Conservation (phyloP, 2,888 invertebrate species). For the Hyposoter dolosus region DNA sequence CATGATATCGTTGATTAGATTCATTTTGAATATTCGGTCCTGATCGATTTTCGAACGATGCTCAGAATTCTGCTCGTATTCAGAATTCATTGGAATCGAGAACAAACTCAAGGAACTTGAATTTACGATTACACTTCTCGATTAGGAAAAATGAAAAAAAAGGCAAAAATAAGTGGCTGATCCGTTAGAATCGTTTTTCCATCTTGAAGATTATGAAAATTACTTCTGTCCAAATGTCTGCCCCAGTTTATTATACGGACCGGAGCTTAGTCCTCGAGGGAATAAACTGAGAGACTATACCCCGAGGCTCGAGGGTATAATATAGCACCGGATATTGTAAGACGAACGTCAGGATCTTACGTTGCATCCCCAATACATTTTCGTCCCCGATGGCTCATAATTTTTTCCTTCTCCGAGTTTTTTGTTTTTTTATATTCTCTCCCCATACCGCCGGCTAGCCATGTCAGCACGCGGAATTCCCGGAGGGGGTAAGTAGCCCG, state of each 20-base stretch:
- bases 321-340: conserved; percentile 55
- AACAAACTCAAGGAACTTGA: not conserved
- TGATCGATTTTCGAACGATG: not conserved
- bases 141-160: not conserved
- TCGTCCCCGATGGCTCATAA: conserved; percentile 56
- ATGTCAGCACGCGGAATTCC: conserved; percentile 45
- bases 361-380: conserved; percentile 35
- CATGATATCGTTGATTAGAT: too few species aligned
- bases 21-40: not conserved
- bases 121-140: conserved; percentile 4
- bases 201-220: conserved; percentile 49
- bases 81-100: not conserved
- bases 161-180: not conserved
- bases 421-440: conserved; percentile 35
- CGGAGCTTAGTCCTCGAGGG: conserved; percentile 20
- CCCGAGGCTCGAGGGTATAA: conserved; percentile 34
- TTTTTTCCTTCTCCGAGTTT: conserved; percentile 19
- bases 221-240: conserved; percentile 29
- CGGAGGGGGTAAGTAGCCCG: conserved; percentile 31
- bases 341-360: conserved; percentile 45
- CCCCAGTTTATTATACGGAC: conserved; percentile 24
- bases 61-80: not conserved
- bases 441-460: conserved; percentile 25
- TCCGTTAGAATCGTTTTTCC: conserved; percentile 23
- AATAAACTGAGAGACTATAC: not conserved